Evolutionary conservation across 2,797 vertebrate genomes (phyloP).

Genomic region (Pseudotriccus pelzelni): DNA sequence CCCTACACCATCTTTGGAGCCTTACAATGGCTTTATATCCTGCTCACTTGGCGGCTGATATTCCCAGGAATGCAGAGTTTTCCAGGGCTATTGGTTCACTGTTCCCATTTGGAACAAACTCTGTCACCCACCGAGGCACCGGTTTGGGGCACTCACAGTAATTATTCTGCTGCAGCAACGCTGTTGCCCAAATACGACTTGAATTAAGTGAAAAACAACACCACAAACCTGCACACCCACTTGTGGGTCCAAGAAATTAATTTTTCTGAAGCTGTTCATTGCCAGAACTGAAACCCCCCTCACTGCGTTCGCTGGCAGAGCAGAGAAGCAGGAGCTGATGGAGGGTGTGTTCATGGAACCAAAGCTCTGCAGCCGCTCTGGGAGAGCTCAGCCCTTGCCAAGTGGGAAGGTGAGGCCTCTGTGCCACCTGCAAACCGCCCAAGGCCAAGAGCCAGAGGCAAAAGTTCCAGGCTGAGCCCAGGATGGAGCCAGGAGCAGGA

Average conservation of each 20-base stretch:
- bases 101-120: too few species aligned
- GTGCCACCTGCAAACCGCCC: not conserved
- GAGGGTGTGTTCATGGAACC: not conserved
- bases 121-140: not conserved
- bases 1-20: not conserved
- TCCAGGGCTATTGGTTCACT: not conserved
- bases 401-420: not conserved
- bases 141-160: slow-evolving; percentile 1
- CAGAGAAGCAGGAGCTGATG: not conserved
- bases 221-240: not conserved
- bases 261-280: not conserved
- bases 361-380: not conserved
- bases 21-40: not conserved
- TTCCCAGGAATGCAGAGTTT: not conserved
- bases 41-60: not conserved
- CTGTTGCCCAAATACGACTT: not conserved
- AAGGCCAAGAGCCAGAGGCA: not conserved
- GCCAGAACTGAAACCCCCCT: not conserved
- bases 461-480: not conserved
- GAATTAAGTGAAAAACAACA: too few species aligned
- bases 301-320: not conserved
- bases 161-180: not conserved
- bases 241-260: not conserved
- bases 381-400: not conserved
- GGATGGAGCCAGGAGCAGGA: too few species aligned